phyloP scores from a whole-genome alignment of 2,797 vertebrate species.

The Vespertilio murinus region DNA sequence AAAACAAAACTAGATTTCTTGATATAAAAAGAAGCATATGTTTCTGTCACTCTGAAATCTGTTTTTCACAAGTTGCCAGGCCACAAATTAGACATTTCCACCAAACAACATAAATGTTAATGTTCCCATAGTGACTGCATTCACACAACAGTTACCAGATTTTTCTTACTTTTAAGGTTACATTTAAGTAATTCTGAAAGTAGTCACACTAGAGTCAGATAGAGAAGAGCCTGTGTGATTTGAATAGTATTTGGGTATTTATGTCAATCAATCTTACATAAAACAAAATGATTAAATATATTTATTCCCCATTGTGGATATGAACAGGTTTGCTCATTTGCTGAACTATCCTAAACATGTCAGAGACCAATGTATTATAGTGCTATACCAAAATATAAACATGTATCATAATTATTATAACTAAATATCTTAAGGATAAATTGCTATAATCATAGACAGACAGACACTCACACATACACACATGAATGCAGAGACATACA shows the following conservation, averaged over 20 bases:
- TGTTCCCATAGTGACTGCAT: conserved; percentile 81
- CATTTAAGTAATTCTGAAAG: conserved; percentile 76
- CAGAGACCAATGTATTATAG: neutral
- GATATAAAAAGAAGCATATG: conserved; percentile 1
- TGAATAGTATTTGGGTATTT: neutral
- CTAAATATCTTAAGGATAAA: neutral
- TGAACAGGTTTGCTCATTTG: neutral
- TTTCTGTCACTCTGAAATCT: conserved; percentile 47
- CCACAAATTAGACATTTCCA: conserved; percentile 68
- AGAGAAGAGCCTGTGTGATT: conserved; percentile 53
- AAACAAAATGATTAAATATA: conserved; percentile 41
- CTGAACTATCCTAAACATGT: conserved; percentile 51
- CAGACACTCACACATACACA: neutral
- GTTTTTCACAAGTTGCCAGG: conserved; percentile 2
- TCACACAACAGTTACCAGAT: conserved; percentile 75
- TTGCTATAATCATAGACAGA: neutral
- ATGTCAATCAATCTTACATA: conserved; percentile 51
- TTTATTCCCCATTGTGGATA: conserved; percentile 13
- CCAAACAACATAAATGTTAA: conserved; percentile 67
- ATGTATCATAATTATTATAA: no score
- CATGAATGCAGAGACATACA: neutral
- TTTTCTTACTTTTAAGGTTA: conserved; percentile 77
- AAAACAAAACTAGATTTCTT: neutral
- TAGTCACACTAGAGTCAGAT: conserved; percentile 71
- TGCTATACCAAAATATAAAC: neutral